Percentiles rank a stretch among this genome's conserved stretches.
Conservation (phyloP, 1,140 invertebrate genomes). For the Aphaenogaster ashmeadi region DNA sequence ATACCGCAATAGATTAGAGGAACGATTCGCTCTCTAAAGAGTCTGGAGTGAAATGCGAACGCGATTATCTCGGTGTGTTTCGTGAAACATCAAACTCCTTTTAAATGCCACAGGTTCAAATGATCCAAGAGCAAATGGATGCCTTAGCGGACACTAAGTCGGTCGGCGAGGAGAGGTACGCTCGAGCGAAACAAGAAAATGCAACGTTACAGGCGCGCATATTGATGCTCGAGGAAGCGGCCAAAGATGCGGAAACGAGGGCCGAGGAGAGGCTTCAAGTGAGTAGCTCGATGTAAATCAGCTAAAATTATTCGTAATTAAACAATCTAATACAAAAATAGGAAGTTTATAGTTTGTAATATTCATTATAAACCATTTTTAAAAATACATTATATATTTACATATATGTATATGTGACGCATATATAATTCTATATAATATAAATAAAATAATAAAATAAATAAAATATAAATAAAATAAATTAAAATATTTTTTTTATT, state of each 20-base stretch:
- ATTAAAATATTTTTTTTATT: background rate
- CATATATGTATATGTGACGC: background rate
- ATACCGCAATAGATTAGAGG: background rate
- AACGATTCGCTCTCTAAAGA: background rate
- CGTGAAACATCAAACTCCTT: background rate
- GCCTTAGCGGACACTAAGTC: slow-evolving; percentile 94
- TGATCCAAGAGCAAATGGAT: slow-evolving; percentile 96
- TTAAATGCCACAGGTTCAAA: slow-evolving; percentile 91
- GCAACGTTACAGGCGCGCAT: slow-evolving; percentile 95
- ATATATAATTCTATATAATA: background rate
- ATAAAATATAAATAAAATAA: background rate
- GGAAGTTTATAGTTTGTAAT: background rate
- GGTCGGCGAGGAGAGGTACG: slow-evolving; percentile 94
- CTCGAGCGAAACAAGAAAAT: slow-evolving; percentile 96
- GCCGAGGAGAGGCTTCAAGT: slow-evolving; percentile 93
- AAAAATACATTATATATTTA: background rate
- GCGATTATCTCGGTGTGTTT: background rate
- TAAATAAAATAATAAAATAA: too few relatives aligned
- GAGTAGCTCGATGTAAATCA: background rate
- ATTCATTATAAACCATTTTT: background rate
- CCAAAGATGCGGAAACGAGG: slow-evolving; percentile 95
- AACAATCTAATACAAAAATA: background rate
- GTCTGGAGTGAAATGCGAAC: background rate
- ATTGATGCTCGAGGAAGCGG: slow-evolving; percentile 96
- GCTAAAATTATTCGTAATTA: background rate